A percentile compares a stretch with the other conserved stretches of the same genome.
Evolutionary conservation across 1,140 invertebrate genomes (phyloP).

Genomic region (Argopecten irradians): DNA sequence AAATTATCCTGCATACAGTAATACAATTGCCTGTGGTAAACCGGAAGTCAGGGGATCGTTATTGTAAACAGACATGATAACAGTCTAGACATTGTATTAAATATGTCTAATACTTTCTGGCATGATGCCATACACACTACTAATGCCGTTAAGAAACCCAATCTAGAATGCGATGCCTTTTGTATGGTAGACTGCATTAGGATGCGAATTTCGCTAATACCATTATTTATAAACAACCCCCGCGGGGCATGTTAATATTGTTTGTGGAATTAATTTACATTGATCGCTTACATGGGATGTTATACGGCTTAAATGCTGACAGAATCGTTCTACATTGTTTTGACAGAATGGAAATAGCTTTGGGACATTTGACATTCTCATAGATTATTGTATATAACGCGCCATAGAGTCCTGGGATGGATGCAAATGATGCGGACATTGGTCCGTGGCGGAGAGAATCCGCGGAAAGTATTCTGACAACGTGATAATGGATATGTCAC

Average conservation of each 20-base stretch:
- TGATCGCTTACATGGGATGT: neutral
- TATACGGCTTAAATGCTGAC: conserved; percentile 8
- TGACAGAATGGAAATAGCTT: neutral
- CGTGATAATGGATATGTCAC: conserved; percentile 16
- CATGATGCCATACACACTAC: neutral
- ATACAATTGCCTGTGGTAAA: no score
- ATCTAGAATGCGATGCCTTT: no score
- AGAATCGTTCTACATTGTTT: neutral
- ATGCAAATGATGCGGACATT: neutral
- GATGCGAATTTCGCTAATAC: neutral
- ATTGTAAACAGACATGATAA: no score
- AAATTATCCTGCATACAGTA: no score
- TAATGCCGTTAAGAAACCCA: neutral
- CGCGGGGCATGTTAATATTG: neutral
- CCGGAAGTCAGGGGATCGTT: no score
- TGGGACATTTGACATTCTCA: neutral
- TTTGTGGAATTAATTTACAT: neutral
- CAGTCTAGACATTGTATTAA: neutral
- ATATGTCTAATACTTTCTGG: neutral
- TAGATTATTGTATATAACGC: neutral
- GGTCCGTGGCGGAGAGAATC: neutral
- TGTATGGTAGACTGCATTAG: neutral
- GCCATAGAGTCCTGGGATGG: neutral
- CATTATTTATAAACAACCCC: neutral
- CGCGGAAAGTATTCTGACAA: neutral